These are phyloP conservation scores for Choloepus hoffmanni DNA, from an alignment of 2,113 vertebrate species.

Conservation along the genomic window DNA sequence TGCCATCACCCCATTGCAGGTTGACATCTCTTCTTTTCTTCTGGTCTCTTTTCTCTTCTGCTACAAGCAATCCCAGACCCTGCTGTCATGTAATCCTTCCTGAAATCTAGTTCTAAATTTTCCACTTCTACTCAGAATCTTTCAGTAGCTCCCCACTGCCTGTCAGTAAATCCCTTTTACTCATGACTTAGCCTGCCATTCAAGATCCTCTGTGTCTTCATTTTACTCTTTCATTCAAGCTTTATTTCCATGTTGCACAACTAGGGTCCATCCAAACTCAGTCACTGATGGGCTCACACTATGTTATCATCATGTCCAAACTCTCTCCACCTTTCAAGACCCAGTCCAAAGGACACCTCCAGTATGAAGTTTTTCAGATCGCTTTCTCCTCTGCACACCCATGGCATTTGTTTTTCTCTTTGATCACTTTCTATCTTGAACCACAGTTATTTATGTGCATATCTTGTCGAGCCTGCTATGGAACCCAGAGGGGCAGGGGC, in stretches of 20 bases:
- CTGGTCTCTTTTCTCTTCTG: background rate
- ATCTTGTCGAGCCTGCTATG: background rate
- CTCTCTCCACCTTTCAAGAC: background rate
- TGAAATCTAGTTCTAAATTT: background rate
- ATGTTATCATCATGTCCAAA: background rate
- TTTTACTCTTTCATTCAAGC: background rate
- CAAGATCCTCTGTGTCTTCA: fast-evolving
- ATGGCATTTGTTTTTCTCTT: background rate
- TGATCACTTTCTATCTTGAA: background rate
- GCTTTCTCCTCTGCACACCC: background rate
- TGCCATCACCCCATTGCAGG: background rate
- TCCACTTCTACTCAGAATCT: background rate
- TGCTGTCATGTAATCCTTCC: background rate
- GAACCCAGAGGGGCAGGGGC: too few species aligned
- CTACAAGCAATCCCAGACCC: background rate
- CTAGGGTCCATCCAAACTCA: background rate
- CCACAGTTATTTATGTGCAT: background rate
- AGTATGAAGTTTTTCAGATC: background rate
- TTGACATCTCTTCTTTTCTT: background rate
- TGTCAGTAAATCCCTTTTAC: background rate
- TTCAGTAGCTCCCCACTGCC: background rate
- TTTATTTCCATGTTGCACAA: background rate
- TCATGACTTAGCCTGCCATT: background rate
- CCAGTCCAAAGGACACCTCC: background rate
- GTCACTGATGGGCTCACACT: background rate